phyloP scores from a whole-genome alignment of 2,797 vertebrate genomes.

The Chrysolophus pictus region DNA sequence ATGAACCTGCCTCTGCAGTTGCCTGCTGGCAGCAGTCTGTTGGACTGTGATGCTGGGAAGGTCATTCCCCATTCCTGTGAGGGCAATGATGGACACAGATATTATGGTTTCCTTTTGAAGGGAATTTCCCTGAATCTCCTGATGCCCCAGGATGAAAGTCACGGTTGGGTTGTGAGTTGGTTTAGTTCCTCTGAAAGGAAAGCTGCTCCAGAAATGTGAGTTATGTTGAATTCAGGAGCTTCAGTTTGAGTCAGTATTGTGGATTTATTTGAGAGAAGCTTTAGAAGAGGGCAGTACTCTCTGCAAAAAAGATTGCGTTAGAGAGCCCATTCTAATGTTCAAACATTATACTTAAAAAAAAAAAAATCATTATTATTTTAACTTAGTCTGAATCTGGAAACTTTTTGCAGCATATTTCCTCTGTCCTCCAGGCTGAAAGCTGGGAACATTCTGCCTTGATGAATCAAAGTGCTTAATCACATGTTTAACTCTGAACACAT shows the following conservation, averaged over 20 bases:
- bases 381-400: slow-evolving; percentile 22
- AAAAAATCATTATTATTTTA: slow-evolving; percentile 15
- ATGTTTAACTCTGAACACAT: slow-evolving; percentile 45
- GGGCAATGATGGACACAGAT: background rate
- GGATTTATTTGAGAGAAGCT: background rate
- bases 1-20: background rate
- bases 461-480: slow-evolving; percentile 37
- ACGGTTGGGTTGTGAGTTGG: background rate
- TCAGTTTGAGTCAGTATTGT: background rate
- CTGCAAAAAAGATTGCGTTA: background rate
- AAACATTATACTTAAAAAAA: background rate
- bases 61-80: background rate
- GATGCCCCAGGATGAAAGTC: background rate
- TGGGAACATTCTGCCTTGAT: slow-evolving; percentile 28
- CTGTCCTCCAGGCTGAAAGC: slow-evolving; percentile 14
- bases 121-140: background rate
- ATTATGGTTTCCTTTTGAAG: background rate
- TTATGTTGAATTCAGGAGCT: background rate
- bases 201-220: background rate
- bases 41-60: background rate
- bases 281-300: background rate
- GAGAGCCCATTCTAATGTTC: background rate
- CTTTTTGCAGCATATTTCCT: background rate
- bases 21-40: background rate
- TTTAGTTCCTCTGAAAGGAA: slow-evolving; percentile 9